Base-by-base conservation (phyloP, 2,888 invertebrate genomes). In the Hipparchia sbordonii region DNA sequence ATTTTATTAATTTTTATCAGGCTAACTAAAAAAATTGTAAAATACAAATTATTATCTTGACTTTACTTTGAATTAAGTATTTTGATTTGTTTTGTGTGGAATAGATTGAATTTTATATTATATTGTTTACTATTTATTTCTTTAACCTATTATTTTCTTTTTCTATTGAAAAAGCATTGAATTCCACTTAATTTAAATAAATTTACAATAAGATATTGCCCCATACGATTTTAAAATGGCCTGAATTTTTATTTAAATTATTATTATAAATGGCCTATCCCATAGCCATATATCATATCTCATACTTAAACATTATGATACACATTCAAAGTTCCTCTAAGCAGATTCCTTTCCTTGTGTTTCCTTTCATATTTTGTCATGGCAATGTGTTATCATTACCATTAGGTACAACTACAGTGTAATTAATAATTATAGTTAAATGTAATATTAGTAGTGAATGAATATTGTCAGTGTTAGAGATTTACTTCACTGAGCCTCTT, bases 381-480 rank as follows among this genome's bases (percentile, higher is more conserved):
- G 73, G 71, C 74, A 76, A 71, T 72, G 77, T 72, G 67, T 69
- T 71, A 52, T 67, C 72, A 66, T 59, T 76, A 74, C 54, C 67
- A 13, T 9, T 54, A n/a, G 52, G 52, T 48, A 48, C 48, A 48
- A 48, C 39, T 59, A 59, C 59, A 59, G 59, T 60, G 39, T 60
- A 60, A 60, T 59, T 60, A 60, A 39, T 39, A 39, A 39, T 60
- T 5, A 60, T 60, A 60, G 59, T 6, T 60, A 69, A 66, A 62
- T 72, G 60, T 69, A 69, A 13, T 67, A 71, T 59, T 56, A 67
- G 72, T 74, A 76, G 74, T 61, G 56, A 71, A 68, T 73, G 66
- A 66, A 65, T 70, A 33, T 74, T 68, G 68, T 74, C 69, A 70
- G 59, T 74, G 74, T 75, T 76, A 76, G 77, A 63, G 45, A 73